Conservation (phyloP, 2,797 vertebrate genomes). For the Syngnathus acus region DNA sequence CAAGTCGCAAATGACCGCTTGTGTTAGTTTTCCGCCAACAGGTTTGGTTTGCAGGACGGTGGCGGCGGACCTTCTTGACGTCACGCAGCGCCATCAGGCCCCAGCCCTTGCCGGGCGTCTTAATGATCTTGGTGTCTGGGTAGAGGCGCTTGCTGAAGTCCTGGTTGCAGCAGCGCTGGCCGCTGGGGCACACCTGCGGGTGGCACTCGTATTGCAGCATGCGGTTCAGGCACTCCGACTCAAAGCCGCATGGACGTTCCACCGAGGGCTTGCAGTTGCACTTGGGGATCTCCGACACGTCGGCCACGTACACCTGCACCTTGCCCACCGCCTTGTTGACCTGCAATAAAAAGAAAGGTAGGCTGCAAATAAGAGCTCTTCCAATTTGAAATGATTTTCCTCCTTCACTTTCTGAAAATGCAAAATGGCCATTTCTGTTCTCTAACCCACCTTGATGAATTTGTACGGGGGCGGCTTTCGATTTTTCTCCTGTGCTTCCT, state of each 20-base stretch:
- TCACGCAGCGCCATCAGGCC: constrained; percentile 85
- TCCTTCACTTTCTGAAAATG: no score
- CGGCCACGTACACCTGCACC: constrained; percentile 91
- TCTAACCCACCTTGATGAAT: constrained; percentile 79
- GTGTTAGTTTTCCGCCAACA: no score
- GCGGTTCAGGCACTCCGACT: constrained; percentile 94
- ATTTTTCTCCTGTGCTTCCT: constrained; percentile 90
- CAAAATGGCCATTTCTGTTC: neutral
- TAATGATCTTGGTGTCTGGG: constrained; percentile 93
- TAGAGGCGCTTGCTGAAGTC: constrained; percentile 95
- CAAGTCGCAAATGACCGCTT: no score
- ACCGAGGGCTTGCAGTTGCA: constrained; percentile 93
- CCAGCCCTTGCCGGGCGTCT: constrained; percentile 93
- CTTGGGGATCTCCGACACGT: constrained; percentile 94
- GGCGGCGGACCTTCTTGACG: constrained; percentile 83
- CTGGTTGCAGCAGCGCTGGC: constrained; percentile 89
- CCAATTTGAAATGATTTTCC: no score
- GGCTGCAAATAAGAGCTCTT: neutral
- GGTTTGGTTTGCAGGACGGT: no score
- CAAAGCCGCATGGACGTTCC: constrained; percentile 87
- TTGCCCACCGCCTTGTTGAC: constrained; percentile 89
- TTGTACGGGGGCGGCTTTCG: constrained; percentile 92
- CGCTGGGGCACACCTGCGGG: constrained; percentile 89
- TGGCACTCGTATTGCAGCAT: constrained; percentile 99
- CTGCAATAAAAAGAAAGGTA: constrained; percentile 51